Evolutionary conservation across 2,113 vertebrate species (phyloP), one percentile per base, ranked within the genome.

Genomic region (Collichthys lucidus): DNA sequence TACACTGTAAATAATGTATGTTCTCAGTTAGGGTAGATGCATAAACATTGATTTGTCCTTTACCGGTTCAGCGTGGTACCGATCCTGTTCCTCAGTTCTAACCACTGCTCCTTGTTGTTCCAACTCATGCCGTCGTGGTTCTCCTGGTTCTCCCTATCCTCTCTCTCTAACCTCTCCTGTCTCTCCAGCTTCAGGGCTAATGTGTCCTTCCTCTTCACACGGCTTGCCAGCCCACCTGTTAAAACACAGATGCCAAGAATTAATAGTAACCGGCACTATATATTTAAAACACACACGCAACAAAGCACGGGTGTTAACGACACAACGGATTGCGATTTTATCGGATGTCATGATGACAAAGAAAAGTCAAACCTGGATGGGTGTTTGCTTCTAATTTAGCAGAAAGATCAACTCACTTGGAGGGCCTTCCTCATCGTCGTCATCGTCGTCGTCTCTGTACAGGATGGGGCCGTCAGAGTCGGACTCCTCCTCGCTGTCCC

Each of bases 161-260:
- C 84, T 17, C 63, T 50, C 75, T 93, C 59, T 11, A 81, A 77
- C 63, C 95, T 93, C 94, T 95, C 97, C 92, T 82, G 78, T 64
- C 95, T 93, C 94, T 95, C 97, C 92, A 98, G 89, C 91, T 96
- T 99, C 84, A 98, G 94, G 2, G 97, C 98, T 0, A 99, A 82
- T 0, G 98, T 99, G 84, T 98, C 98, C 91, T 99, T 99, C 85
- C 98, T 96, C 88, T 95, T 97, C 63, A 99, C 97, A 50, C 95
- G 97, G 80, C 93, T 96, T 8, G 97, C 98, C 85, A 99, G 92
- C 0, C 95, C 94, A 90, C 95, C 98, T 99, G 68, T 8, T 10
- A 29, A 29, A 10, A 83, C 52, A 56, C 7, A 24, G 20, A 11
- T n/a, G 5, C 4, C 11, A 50, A 4, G 4, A 56, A 56, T 40